A percentile compares a stretch with the other conserved stretches of the same genome.
Evolutionary conservation across 1,140 invertebrate genomes (phyloP).

Genomic region (Drosophila malerkotliana): DNA sequence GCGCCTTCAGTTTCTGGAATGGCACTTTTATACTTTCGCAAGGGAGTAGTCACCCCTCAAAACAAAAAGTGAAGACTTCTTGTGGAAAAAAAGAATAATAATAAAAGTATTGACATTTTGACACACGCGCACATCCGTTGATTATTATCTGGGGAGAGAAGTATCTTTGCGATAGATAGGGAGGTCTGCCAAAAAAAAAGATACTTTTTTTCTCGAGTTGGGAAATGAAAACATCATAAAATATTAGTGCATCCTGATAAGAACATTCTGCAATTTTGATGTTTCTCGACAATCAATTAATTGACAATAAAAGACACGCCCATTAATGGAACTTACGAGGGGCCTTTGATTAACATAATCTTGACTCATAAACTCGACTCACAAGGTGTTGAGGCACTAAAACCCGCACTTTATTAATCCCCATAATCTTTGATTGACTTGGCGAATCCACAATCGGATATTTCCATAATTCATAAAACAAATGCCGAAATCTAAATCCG

Average conservation of each 20-base stretch:
- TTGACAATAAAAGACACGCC: not conserved
- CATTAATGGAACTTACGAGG: not conserved
- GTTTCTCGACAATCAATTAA: no score
- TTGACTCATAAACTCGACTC: no score
- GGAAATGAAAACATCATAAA: not conserved
- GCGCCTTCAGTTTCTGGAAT: slow-evolving; percentile 3
- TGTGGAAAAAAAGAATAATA: slow-evolving; percentile 31
- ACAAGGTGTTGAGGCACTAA: not conserved
- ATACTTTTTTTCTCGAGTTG: not conserved
- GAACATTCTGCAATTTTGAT: slow-evolving; percentile 9
- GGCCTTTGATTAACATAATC: no score
- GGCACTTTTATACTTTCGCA: slow-evolving; percentile 59
- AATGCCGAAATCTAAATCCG: slow-evolving; percentile 72
- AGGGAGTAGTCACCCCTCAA: slow-evolving; percentile 4
- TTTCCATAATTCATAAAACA: slow-evolving; percentile 38
- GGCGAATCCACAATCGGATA: slow-evolving; percentile 20
- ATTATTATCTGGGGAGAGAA: slow-evolving; percentile 52
- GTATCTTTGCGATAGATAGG: slow-evolving; percentile 15
- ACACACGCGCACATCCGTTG: slow-evolving; percentile 67
- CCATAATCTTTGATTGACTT: slow-evolving; percentile 40
- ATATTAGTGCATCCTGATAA: slow-evolving; percentile 7
- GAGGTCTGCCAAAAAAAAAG: not conserved
- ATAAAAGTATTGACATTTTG: slow-evolving; percentile 47
- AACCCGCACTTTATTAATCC: slow-evolving; percentile 1
- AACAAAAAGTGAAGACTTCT: slow-evolving; percentile 5